Evolutionary conservation across 2,888 invertebrate genomes (phyloP).

Genomic region (Sminthurides aquaticus): DNA sequence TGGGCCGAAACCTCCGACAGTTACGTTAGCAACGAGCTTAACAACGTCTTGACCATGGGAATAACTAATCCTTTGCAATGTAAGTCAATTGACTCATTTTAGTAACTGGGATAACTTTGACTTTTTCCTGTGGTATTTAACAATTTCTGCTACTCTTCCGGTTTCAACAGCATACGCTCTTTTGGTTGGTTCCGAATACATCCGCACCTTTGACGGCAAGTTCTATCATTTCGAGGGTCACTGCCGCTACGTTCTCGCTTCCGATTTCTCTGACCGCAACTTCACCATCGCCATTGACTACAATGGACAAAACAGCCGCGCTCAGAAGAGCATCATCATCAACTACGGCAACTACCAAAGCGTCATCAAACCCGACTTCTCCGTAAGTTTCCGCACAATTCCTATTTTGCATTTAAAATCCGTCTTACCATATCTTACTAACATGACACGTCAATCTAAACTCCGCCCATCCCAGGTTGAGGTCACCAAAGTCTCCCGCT

Average conservation of each 20-base stretch:
- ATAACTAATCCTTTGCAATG: constrained; percentile 7
- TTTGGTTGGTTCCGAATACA: constrained; percentile 69
- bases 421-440: not conserved
- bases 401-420: not conserved
- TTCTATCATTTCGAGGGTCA: constrained; percentile 69
- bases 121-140: too few relatives aligned
- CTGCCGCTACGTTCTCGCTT: constrained; percentile 75
- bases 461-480: too few relatives aligned
- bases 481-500: not conserved
- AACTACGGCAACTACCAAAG: constrained; percentile 60
- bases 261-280: constrained; percentile 77
- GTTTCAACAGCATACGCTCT: constrained; percentile 59
- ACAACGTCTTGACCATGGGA: not conserved
- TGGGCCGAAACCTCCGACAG: not conserved
- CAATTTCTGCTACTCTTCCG: too few relatives aligned
- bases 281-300: constrained; percentile 72
- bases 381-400: constrained; percentile 50
- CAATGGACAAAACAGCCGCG: constrained; percentile 53
- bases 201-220: constrained; percentile 80
- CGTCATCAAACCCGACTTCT: constrained; percentile 59
- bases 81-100: constrained; percentile 2
- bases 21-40: not conserved
- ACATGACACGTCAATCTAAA: too few relatives aligned
- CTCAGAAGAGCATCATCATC: constrained; percentile 59
- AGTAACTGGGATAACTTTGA: not conserved